phyloP scores from a whole-genome alignment of 2,888 invertebrate genomes.

The Stenolophus ochropezus region DNA sequence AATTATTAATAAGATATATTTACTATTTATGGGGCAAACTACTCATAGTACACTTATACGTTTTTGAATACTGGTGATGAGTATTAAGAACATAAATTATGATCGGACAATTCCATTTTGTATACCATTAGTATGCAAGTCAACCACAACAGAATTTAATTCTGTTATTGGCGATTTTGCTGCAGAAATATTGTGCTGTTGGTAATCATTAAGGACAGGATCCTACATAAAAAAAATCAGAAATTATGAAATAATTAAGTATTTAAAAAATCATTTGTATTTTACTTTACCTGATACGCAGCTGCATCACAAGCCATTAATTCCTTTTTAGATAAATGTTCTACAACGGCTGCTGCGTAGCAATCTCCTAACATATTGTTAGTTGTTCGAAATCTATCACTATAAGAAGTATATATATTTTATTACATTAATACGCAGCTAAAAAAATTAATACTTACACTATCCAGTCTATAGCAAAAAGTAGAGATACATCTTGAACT shows the following conservation, averaged over 20 bases:
- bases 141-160: conserved; percentile 56
- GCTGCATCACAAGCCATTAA: conserved; percentile 85
- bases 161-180: conserved; percentile 55
- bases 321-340: conserved; percentile 88
- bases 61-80: conserved; percentile 34
- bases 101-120: conserved; percentile 55
- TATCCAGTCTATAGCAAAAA: conserved; percentile 93
- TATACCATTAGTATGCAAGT: conserved; percentile 51
- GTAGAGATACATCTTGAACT: conserved; percentile 85
- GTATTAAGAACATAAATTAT: conserved; percentile 39
- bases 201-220: conserved; percentile 53
- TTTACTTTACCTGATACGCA: conserved; percentile 74
- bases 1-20: conserved; percentile 35
- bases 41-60: conserved; percentile 28
- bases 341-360: conserved; percentile 90
- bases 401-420: conserved; percentile 68
- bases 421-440: background rate
- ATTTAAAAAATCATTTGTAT: too few species aligned
- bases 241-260: too few species aligned
- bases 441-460: conserved; percentile 79
- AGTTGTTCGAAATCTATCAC: conserved; percentile 89
- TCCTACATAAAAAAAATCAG: conserved; percentile 26
- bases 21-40: conserved; percentile 48
- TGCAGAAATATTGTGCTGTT: conserved; percentile 58
- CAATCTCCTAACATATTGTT: conserved; percentile 93